A percentile compares a stretch with the other conserved stretches of the same genome.
Evolutionary conservation across 2,888 invertebrate species (phyloP).

Genomic region (Dorcus hopei): DNA sequence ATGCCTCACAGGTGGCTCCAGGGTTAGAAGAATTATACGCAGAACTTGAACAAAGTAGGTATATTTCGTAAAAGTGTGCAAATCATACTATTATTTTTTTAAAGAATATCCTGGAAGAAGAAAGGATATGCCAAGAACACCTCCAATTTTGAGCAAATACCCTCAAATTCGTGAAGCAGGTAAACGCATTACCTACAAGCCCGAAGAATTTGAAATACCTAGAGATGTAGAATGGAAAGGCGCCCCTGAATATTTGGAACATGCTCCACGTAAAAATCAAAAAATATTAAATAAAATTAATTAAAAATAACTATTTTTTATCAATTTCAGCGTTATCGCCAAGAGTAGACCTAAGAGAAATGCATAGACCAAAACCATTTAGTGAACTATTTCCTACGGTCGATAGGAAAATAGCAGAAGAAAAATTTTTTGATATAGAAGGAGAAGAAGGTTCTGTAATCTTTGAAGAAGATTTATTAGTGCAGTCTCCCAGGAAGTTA

Average conservation of each 20-base stretch:
- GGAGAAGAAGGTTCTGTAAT: neutral
- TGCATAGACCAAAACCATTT: neutral
- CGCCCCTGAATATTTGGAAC: conserved; percentile 19
- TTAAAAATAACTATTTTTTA: conserved; percentile 1
- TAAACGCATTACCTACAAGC: conserved; percentile 15
- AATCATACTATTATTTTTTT: neutral
- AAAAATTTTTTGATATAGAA: conserved; percentile 18
- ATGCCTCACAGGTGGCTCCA: neutral
- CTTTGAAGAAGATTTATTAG: conserved; percentile 6
- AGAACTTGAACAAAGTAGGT: conserved; percentile 8
- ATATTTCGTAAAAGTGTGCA: neutral
- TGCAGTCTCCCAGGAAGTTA: conserved; percentile 8
- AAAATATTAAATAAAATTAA: neutral
- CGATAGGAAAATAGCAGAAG: conserved; percentile 9
- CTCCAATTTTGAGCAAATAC: conserved; percentile 31
- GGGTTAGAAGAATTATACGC: conserved; percentile 10
- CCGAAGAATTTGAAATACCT: conserved; percentile 25
- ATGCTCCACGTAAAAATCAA: conserved; percentile 4
- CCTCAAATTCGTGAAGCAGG: conserved; percentile 22
- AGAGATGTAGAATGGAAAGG: conserved; percentile 21
- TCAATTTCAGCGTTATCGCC: conserved; percentile 6
- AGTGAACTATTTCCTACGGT: conserved; percentile 15
- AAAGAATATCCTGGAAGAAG: conserved; percentile 20
- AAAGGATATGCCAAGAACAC: conserved; percentile 27
- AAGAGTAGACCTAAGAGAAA: conserved; percentile 2